These are phyloP conservation scores for Aricia agestis DNA, from an alignment of 1,140 invertebrate genomes.

Conservation along the genomic window DNA sequence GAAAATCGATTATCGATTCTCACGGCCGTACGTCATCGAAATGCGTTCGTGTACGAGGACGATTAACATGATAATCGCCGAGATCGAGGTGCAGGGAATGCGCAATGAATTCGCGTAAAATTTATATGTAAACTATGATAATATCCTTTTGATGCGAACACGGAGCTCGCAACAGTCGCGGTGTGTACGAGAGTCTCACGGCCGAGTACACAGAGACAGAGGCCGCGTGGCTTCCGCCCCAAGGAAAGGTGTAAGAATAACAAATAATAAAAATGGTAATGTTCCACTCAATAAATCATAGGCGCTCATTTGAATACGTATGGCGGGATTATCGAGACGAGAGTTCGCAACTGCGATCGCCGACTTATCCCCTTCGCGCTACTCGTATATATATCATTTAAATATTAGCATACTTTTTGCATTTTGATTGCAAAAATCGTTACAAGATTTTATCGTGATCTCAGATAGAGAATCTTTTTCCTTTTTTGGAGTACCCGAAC, in stretches of 20 bases:
- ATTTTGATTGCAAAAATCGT: conserved; percentile 29
- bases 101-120: conserved; percentile 73
- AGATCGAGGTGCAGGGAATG: conserved; percentile 64
- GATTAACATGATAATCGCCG: conserved; percentile 72
- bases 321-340: conserved; percentile 66
- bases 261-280: conserved; percentile 79
- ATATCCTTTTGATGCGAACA: conserved; percentile 57
- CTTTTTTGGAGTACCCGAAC: background rate
- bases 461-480: conserved; percentile 2
- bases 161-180: conserved; percentile 39
- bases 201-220: conserved; percentile 69
- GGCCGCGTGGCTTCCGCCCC: conserved; percentile 73
- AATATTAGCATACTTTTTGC: conserved; percentile 57
- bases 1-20: conserved; percentile 65
- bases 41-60: conserved; percentile 59
- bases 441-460: conserved; percentile 12
- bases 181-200: conserved; percentile 61
- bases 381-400: conserved; percentile 46
- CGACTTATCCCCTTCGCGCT: conserved; percentile 36
- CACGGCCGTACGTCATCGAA: conserved; percentile 70
- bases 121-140: conserved; percentile 76
- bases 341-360: conserved; percentile 56
- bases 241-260: conserved; percentile 76
- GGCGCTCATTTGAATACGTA: conserved; percentile 74
- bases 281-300: conserved; percentile 78